Conservation (phyloP, 2,888 invertebrate species). For the Graphium colonna region DNA sequence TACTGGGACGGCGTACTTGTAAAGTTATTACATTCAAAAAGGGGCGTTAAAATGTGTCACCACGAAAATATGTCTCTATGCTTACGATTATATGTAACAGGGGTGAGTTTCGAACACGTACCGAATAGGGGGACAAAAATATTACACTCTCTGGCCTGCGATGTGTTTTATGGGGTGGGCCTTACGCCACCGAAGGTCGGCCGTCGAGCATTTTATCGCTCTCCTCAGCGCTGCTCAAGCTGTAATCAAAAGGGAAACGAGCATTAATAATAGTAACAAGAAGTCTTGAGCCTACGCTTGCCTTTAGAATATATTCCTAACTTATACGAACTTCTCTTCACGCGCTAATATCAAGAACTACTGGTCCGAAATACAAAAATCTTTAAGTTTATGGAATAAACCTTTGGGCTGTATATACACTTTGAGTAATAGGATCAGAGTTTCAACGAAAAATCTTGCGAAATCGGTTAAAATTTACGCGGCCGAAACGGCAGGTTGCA, state of each 20-base stretch:
- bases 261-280: constrained; percentile 1
- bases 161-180: constrained; percentile 24
- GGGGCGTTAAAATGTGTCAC: constrained; percentile 15
- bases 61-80: constrained; percentile 22
- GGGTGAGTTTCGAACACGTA: constrained; percentile 23
- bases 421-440: no score
- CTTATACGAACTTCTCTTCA: no score
- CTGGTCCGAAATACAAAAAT: no score
- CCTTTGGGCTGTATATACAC: no score
- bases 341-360: no score
- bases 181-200: constrained; percentile 84
- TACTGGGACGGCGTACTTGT: constrained; percentile 7
- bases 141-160: constrained; percentile 46
- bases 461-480: no score
- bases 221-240: constrained; percentile 85
- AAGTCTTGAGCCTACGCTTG: no score
- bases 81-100: constrained; percentile 19
- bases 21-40: constrained; percentile 15
- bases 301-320: no score
- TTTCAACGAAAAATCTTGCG: no score
- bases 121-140: constrained; percentile 41
- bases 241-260: constrained; percentile 49
- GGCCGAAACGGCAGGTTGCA: no score
- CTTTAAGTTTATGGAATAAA: no score
- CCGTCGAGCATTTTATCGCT: constrained; percentile 88